Base-by-base conservation (phyloP, 2,888 invertebrate genomes). In the Eupelmus urozonus region DNA sequence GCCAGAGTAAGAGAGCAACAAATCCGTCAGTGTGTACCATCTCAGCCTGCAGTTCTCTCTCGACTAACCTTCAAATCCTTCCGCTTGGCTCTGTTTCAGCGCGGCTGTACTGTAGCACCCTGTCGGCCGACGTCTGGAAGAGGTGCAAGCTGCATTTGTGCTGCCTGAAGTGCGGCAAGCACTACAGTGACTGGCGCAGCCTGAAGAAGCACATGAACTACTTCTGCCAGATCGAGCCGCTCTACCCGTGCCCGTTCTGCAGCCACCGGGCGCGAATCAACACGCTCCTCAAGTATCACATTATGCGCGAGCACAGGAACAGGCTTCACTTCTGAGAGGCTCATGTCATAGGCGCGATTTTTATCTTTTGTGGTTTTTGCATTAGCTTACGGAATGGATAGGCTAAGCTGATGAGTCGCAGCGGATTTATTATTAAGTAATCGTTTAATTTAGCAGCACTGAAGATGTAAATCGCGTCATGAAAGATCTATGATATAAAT, bases 201-300 rank as follows among this genome's bases (percentile, higher is more conserved):
- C 78, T 87, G 53, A 82, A 82, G 78, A 87, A 84, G 53, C 86
- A 88, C 80, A 86, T 87, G 87, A 87, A 86, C 71, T 87, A 82
- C 80, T 86, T 86, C 80, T 87, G 87, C 77, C 85, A 86, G 72
- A 82, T 86, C 83, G 85, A 86, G 65, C 81, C 83, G 16, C 80
- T 81, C 11, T 83, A 73, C 51, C 69, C 57, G 78, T 87, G 87
- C 74, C 86, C 85, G 0, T 84, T 81, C 70, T 87, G 87, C 79
- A 78, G 73, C 34, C 83, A 87, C 70, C 84, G 84, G 42, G 85
- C 87, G 16, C 80, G 86, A 62, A 82, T 84, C 18, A 76, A 81
- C 4, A 85, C 85, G 0, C 51, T 85, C 18, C 78, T 86, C 11
- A 84, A 83, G 55, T 86, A 87, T 66, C 87, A 87, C 75, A 78